Percentiles rank a stretch among this genome's conserved stretches.
phyloP scores from a whole-genome alignment of 2,888 invertebrate species.

The Lymantria monacha region DNA sequence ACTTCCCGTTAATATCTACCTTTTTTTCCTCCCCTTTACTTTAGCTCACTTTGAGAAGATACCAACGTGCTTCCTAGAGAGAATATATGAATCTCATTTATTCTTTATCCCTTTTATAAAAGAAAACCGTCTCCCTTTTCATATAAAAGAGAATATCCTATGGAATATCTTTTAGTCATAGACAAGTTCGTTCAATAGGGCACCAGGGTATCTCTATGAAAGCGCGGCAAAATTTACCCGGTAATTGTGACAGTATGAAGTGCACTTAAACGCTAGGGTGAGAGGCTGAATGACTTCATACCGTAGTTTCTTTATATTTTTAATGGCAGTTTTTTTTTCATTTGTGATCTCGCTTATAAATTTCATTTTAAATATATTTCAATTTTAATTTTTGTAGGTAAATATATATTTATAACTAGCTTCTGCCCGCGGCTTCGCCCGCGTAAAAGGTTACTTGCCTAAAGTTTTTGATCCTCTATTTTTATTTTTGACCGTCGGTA shows the following conservation, averaged over 20 bases:
- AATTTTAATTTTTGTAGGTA: no score
- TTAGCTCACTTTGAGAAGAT: no score
- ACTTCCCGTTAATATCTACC: no score
- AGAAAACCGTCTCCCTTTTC: background rate
- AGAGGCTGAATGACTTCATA: constrained; percentile 17
- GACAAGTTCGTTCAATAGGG: constrained; percentile 31
- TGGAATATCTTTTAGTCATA: background rate
- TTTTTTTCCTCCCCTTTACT: no score
- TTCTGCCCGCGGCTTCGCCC: no score
- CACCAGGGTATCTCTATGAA: constrained; percentile 21
- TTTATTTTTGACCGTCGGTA: no score
- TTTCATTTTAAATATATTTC: background rate
- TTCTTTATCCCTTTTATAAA: no score
- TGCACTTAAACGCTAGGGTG: constrained; percentile 2
- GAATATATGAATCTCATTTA: no score
- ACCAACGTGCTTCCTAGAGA: no score
- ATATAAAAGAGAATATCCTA: background rate
- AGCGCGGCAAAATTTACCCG: constrained; percentile 11
- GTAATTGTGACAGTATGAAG: constrained; percentile 4
- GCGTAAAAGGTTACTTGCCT: no score
- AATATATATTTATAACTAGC: no score
- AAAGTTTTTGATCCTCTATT: no score
- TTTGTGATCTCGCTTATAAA: constrained; percentile 1
- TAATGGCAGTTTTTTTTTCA: constrained; percentile 25
- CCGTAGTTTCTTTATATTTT: constrained; percentile 20